A percentile compares a stretch with the other conserved stretches of the same genome.
phyloP scores from a whole-genome alignment of 2,888 invertebrate genomes.

The Achlya flavicornis region DNA sequence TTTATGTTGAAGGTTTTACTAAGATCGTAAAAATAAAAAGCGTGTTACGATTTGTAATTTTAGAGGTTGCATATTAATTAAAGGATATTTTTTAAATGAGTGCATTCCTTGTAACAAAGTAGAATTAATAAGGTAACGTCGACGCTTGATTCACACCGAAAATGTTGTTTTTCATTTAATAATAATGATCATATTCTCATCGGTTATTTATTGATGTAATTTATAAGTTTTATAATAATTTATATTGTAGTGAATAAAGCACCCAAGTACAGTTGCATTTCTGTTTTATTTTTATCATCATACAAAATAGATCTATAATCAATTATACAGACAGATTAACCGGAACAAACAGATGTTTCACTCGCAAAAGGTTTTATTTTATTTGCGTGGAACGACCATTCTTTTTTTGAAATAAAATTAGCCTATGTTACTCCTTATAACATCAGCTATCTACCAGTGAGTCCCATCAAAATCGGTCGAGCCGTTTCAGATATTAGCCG shows the following conservation, averaged over 20 bases:
- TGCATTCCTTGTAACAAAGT: slow-evolving; percentile 1
- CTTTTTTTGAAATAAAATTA: too few species aligned
- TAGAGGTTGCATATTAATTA: not conserved
- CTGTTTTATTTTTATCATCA: not conserved
- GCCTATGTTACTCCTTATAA: too few species aligned
- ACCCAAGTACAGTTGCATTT: slow-evolving; percentile 46
- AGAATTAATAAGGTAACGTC: slow-evolving; percentile 11
- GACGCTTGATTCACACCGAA: slow-evolving; percentile 6
- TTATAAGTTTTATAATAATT: slow-evolving; percentile 77
- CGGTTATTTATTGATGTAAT: slow-evolving; percentile 78
- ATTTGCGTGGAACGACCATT: too few species aligned
- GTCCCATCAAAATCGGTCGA: too few species aligned
- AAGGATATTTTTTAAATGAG: not conserved
- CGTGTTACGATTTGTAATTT: not conserved
- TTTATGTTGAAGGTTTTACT: not conserved
- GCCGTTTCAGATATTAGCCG: too few species aligned
- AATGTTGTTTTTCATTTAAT: slow-evolving; percentile 19
- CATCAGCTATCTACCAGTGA: too few species aligned
- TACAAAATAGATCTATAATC: not conserved
- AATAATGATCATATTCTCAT: slow-evolving; percentile 59
- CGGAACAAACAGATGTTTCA: too few species aligned
- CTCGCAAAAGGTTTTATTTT: too few species aligned
- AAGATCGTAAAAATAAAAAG: not conserved
- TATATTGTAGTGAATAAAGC: slow-evolving; percentile 77
- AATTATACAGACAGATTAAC: too few species aligned